These are phyloP conservation scores for Epinephelus malabaricus DNA, from an alignment of 2,797 vertebrate species.

Conservation along the genomic window DNA sequence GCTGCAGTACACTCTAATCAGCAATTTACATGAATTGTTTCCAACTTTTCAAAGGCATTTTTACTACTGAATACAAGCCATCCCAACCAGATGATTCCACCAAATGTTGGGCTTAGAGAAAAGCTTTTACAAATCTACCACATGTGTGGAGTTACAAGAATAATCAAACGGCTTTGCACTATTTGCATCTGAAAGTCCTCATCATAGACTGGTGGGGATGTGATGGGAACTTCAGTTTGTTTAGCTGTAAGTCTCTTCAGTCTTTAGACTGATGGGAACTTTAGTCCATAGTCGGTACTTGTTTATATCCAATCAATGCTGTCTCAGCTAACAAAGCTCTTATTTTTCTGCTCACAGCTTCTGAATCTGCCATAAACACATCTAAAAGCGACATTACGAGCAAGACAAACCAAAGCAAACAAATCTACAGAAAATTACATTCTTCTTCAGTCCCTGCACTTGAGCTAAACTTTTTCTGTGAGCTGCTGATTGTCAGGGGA, in stretches of 20 bases:
- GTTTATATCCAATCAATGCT: slow-evolving; percentile 46
- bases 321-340: slow-evolving; percentile 34
- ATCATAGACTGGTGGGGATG: not conserved
- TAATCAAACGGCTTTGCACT: slow-evolving; percentile 20
- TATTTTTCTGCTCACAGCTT: slow-evolving; percentile 33
- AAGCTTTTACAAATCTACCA: slow-evolving; percentile 44
- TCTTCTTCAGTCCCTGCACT: slow-evolving; percentile 38
- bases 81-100: slow-evolving; percentile 19
- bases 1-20: not conserved
- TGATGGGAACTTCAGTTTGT: slow-evolving; percentile 25
- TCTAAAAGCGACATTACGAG: slow-evolving; percentile 33
- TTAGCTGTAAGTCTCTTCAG: slow-evolving; percentile 26
- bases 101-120: slow-evolving; percentile 34
- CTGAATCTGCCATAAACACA: slow-evolving; percentile 42
- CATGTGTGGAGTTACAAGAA: slow-evolving; percentile 29
- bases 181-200: slow-evolving; percentile 35
- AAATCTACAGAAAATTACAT: slow-evolving; percentile 61
- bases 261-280: slow-evolving; percentile 33
- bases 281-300: slow-evolving; percentile 21
- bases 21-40: not conserved
- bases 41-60: not conserved
- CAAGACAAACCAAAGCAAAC: slow-evolving; percentile 55
- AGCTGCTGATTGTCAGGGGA: slow-evolving; percentile 64
- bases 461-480: slow-evolving; percentile 56
- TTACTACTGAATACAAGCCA: not conserved